These are phyloP conservation scores for Puma concolor DNA, from an alignment of 2,113 vertebrate genomes.

Conservation along the genomic window DNA sequence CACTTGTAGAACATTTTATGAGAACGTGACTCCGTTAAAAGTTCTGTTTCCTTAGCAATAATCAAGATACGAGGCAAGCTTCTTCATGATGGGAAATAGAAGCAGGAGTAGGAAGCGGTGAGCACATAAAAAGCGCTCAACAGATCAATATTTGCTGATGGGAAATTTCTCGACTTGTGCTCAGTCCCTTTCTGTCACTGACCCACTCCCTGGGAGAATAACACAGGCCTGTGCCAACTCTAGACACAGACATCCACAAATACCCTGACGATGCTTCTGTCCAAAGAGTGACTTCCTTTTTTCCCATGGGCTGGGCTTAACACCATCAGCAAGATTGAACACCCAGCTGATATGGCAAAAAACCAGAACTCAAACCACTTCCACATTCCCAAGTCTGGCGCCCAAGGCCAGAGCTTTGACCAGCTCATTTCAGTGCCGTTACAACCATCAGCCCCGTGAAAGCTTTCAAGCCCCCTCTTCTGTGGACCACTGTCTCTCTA, in stretches of 20 bases:
- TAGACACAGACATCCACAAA: neutral
- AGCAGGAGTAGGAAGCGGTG: neutral
- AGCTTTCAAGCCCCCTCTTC: neutral
- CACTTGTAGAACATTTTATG: neutral
- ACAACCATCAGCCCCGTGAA: neutral
- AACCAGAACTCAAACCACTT: conserved; percentile 57
- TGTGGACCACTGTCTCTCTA: neutral
- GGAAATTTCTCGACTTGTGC: neutral
- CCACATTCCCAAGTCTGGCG: conserved; percentile 40
- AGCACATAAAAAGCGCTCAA: neutral
- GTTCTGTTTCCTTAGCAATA: neutral
- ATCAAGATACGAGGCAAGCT: neutral
- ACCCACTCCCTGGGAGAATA: neutral
- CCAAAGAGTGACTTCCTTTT: conserved; percentile 69
- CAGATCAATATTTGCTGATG: neutral
- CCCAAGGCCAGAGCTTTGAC: neutral
- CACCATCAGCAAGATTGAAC: conserved; percentile 66
- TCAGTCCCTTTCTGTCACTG: neutral
- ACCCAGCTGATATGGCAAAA: conserved; percentile 20
- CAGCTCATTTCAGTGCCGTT: neutral
- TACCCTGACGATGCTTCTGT: conserved; percentile 19
- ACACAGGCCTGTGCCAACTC: neutral
- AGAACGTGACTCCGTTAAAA: neutral
- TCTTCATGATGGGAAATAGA: neutral
- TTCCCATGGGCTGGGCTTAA: conserved; percentile 54